Percentiles rank a stretch among this genome's conserved stretches.
phyloP scores from a whole-genome alignment of 2,113 vertebrate species.

The Balaenoptera acutorostrata region DNA sequence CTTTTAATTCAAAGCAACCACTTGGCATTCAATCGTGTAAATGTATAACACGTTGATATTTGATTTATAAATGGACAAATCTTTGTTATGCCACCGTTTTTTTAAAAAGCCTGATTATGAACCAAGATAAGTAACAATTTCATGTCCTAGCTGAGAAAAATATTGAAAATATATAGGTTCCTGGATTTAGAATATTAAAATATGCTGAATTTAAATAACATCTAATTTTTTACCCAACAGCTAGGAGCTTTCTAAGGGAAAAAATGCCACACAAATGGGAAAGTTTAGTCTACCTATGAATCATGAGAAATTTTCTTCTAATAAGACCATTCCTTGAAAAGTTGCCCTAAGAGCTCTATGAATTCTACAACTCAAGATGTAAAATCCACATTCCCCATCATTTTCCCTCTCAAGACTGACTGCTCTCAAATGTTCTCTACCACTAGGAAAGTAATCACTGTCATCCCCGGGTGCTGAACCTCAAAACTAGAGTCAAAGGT shows the following conservation, averaged over 20 bases:
- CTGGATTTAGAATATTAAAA: slow-evolving; percentile 25
- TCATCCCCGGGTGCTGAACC: not conserved
- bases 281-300: not conserved
- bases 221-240: slow-evolving; percentile 64
- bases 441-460: not conserved
- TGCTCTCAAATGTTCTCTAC: not conserved
- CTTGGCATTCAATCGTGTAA: not conserved
- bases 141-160: not conserved
- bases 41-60: not conserved
- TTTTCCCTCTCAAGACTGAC: not conserved
- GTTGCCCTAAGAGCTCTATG: not conserved
- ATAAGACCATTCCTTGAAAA: not conserved
- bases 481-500: not conserved
- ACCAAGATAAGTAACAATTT: not conserved
- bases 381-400: not conserved
- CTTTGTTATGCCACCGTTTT: not conserved
- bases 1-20: not conserved
- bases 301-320: not conserved
- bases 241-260: slow-evolving; percentile 69
- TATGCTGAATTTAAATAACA: slow-evolving; percentile 49
- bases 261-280: slow-evolving; percentile 42
- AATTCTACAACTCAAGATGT: not conserved
- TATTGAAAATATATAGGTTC: not conserved
- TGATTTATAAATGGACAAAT: not conserved
- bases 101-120: not conserved